A percentile compares a stretch with the other conserved stretches of the same genome.
phyloP scores from a whole-genome alignment of 2,113 vertebrate genomes.

The Sardina pilchardus region DNA sequence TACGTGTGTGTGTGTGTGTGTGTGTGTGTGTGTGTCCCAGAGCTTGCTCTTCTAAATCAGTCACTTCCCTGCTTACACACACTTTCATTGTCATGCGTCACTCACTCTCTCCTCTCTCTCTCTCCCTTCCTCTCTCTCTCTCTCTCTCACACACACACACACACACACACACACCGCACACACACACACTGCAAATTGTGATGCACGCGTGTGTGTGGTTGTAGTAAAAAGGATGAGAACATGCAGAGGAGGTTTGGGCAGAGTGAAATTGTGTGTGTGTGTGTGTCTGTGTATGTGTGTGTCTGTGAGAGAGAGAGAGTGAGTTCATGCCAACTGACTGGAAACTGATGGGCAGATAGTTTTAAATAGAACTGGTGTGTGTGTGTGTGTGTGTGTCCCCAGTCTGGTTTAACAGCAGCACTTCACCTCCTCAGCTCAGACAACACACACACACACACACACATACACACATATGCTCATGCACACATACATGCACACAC shows the following conservation, averaged over 20 bases:
- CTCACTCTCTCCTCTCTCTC: background rate
- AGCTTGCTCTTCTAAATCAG: background rate
- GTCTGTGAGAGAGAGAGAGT: background rate
- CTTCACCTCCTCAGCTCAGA: background rate
- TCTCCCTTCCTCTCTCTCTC: background rate
- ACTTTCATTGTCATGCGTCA: background rate
- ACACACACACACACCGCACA: background rate
- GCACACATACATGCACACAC: background rate
- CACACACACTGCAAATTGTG: background rate
- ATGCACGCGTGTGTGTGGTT: background rate
- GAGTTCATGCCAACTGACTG: conserved; percentile 23
- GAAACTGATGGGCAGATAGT: background rate
- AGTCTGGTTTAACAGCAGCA: background rate
- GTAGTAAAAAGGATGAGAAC: no score
- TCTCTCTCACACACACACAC: background rate
- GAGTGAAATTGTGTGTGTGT: background rate
- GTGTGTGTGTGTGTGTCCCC: background rate
- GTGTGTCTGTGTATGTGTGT: background rate
- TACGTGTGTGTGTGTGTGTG: no score
- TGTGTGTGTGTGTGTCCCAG: no score
- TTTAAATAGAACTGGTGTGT: background rate
- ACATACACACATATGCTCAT: no score
- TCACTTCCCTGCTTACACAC: background rate
- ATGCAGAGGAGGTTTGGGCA: no score
- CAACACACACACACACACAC: background rate